Evolutionary conservation across 2,113 vertebrate genomes (phyloP).

Genomic region (Columbina picui): DNA sequence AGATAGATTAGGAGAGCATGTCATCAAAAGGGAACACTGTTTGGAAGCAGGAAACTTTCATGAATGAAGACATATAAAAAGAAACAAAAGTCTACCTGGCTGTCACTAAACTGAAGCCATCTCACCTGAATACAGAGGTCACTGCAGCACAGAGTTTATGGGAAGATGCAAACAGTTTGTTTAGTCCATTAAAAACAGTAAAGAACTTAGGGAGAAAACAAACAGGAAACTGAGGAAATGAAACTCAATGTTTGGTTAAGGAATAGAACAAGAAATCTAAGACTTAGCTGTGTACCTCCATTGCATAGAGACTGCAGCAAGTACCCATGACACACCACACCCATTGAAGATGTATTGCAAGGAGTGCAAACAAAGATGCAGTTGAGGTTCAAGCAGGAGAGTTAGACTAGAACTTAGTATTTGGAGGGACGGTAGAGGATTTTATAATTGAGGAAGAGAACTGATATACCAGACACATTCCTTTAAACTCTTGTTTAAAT

Average conservation of each 20-base stretch:
- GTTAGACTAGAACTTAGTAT: neutral
- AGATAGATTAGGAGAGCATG: neutral
- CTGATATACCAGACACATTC: neutral
- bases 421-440: neutral
- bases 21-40: neutral
- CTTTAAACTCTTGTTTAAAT: neutral
- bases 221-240: neutral
- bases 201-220: neutral
- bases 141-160: neutral
- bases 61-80: neutral
- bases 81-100: neutral
- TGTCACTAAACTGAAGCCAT: neutral
- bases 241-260: neutral
- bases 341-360: neutral
- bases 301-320: neutral
- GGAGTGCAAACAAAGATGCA: neutral
- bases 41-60: neutral
- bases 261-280: neutral
- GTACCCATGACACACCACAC: no score
- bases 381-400: rapidly evolving
- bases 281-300: neutral
- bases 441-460: neutral
- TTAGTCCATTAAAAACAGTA: neutral
- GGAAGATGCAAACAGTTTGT: neutral
- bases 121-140: neutral